These are phyloP conservation scores for Lagopus leucura DNA, from an alignment of 2,113 vertebrate genomes.

Conservation along the genomic window DNA sequence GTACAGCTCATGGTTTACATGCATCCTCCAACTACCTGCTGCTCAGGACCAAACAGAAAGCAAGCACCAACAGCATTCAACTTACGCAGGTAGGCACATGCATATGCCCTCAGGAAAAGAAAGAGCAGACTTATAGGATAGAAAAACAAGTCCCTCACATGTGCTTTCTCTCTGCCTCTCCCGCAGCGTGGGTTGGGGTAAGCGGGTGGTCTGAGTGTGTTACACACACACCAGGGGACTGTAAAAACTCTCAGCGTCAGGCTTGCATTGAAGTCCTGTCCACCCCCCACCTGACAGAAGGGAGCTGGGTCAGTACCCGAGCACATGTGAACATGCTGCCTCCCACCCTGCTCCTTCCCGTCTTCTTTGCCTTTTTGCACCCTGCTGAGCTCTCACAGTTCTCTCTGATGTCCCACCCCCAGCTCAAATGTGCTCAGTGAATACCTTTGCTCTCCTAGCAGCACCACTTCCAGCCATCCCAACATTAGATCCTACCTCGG, in stretches of 20 bases:
- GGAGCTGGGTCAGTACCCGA: not conserved
- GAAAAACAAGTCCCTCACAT: not conserved
- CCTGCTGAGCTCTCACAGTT: not conserved
- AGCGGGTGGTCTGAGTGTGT: conserved; percentile 23
- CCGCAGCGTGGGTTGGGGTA: rapidly evolving
- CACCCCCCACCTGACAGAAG: not conserved
- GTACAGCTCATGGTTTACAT: not conserved
- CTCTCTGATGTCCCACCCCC: not conserved
- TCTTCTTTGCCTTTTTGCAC: not conserved
- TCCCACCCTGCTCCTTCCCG: not conserved
- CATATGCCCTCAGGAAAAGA: not conserved
- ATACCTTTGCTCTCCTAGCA: not conserved
- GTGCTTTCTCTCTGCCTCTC: not conserved
- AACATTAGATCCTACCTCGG: rapidly evolving
- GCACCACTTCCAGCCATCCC: rapidly evolving
- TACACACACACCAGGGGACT: not conserved
- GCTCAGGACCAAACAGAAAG: not conserved
- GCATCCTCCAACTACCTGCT: not conserved
- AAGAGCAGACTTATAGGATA: not conserved
- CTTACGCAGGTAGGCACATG: not conserved
- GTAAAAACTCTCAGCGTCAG: conserved; percentile 12
- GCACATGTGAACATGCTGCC: not conserved
- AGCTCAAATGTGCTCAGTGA: not conserved
- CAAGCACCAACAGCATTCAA: rapidly evolving
- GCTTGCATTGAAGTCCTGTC: not conserved